Conservation (phyloP, 2,888 invertebrate genomes). For the Onchidella celtica region DNA sequence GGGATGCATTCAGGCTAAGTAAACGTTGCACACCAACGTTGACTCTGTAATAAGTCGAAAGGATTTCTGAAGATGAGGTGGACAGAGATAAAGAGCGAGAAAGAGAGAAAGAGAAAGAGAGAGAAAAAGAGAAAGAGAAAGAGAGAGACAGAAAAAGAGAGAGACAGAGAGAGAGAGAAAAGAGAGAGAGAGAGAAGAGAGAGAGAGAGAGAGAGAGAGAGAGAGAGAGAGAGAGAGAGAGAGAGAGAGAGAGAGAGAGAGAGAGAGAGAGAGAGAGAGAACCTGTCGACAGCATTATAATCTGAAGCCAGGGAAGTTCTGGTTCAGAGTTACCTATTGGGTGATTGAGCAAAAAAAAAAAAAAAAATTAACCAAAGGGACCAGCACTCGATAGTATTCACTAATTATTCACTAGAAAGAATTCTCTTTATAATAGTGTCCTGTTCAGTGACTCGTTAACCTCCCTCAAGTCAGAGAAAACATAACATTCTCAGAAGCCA, state of each 20-base stretch:
- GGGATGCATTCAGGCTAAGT: neutral
- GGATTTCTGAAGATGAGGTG: neutral
- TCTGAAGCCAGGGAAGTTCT: too few species aligned
- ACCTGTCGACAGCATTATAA: too few species aligned
- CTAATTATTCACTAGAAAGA: too few species aligned
- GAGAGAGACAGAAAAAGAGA: neutral
- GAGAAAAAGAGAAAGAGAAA: neutral
- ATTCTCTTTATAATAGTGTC: too few species aligned
- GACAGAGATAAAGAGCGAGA: neutral
- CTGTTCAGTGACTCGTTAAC: too few species aligned
- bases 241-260: neutral
- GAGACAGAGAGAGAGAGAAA: neutral
- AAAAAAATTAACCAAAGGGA: too few species aligned
- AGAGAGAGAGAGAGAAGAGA: neutral
- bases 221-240: constrained; percentile 2
- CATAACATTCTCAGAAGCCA: too few species aligned
- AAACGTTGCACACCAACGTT: neutral
- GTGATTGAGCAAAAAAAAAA: too few species aligned
- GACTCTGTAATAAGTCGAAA: neutral
- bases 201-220: neutral
- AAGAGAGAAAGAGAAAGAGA: neutral
- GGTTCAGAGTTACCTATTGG: too few species aligned
- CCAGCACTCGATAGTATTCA: too few species aligned
- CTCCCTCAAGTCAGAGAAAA: too few species aligned
- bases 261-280: neutral